Base-by-base conservation (phyloP, 2,888 invertebrate species). In the Eristalis tenax region DNA sequence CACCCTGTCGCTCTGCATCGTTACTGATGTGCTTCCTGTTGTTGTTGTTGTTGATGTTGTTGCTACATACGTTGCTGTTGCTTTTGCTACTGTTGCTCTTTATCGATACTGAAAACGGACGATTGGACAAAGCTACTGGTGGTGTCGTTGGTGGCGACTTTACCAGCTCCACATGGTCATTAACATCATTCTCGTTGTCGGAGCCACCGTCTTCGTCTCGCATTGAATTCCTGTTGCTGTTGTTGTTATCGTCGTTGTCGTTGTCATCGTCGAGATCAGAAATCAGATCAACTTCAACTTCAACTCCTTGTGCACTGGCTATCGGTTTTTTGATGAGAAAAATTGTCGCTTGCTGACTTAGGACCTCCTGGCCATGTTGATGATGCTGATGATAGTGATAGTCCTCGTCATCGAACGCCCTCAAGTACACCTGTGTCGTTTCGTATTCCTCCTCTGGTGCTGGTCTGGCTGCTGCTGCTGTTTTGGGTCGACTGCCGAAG, bases 101-200 rank as follows among this genome's bases (percentile, higher is more conserved):
- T 73, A 18, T 66, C 65, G 88, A 70, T 76, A 76, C 81, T 74
- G 87, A 83, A 87, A 88, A 89, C 89, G 89, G 89, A 89, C 88
- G 88, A 89, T 87, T 84, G 89, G 89, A 50, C 50, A 18, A 18
- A 5, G 43, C 18, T 50, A 13, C 6, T 43, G 43, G 43, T 18
- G 18, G 18, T 26, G 26, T 26, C 43, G 43, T 4, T 43, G 43
- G 50, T 50, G 50, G 82, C 83, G 87, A 86, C 89, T 89, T 88
- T 86, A 89, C 85, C 77, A 89, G 82, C 84, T 74, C 89, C 83
- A 86, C 84, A 73, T 83, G 83, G 71, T 83, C 83, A 35, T 85
- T 89, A 59, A 86, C 84, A 70, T 89, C 88, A 63, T 89, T 88
- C 77, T 3, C 83, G 78, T 1, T 87, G 83, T 65, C 68, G 32